These are phyloP conservation scores for Euschistus heros DNA, from an alignment of 1,140 invertebrate species.

Conservation along the genomic window DNA sequence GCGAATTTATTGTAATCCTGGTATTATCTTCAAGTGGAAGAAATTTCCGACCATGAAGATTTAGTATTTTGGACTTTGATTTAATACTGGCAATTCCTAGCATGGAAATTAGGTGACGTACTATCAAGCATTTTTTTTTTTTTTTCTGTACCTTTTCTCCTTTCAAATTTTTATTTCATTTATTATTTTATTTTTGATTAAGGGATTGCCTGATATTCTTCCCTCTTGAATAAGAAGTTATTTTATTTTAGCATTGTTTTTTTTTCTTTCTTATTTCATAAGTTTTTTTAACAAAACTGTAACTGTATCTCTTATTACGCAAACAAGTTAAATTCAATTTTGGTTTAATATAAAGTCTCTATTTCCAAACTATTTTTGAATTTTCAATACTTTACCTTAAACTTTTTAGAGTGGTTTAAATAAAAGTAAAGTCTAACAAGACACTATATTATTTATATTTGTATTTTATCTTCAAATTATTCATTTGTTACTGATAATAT, in stretches of 20 bases:
- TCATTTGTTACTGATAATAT: too few relatives aligned
- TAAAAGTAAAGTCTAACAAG: too few relatives aligned
- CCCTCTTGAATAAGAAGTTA: not conserved
- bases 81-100: slow-evolving; percentile 15
- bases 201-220: slow-evolving; percentile 14
- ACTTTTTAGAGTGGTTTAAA: too few relatives aligned
- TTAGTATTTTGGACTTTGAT: slow-evolving; percentile 7
- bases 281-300: not conserved
- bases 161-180: not conserved
- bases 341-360: not conserved
- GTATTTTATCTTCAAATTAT: too few relatives aligned
- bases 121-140: slow-evolving; percentile 23
- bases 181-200: slow-evolving; percentile 13
- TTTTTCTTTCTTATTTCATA: not conserved
- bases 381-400: too few relatives aligned
- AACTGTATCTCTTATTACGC: not conserved
- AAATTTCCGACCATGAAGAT: not conserved
- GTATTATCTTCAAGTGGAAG: not conserved
- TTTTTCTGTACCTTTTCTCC: not conserved
- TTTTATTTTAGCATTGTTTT: not conserved
- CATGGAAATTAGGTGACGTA: slow-evolving; percentile 27
- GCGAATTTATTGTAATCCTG: slow-evolving; percentile 24
- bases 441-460: too few relatives aligned
- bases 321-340: not conserved
- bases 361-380: too few relatives aligned